Evolutionary conservation across 2,797 vertebrate species (phyloP).

Genomic region (Halcyon leucocephala): DNA sequence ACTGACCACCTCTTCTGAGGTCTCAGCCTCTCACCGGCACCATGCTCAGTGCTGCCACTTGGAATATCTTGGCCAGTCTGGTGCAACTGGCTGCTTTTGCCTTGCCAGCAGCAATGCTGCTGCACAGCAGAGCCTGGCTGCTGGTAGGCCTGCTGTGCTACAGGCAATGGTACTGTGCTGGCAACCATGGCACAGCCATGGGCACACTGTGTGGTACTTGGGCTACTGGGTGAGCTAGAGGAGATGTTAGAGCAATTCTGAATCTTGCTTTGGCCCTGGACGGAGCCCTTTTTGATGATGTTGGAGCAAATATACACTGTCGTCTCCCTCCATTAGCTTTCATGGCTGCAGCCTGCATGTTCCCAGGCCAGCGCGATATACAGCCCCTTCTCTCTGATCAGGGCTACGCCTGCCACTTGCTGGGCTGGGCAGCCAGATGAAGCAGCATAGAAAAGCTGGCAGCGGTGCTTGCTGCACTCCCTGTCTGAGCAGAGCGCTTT

Average conservation of each 20-base stretch:
- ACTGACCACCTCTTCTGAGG: neutral
- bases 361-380: neutral
- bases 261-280: neutral
- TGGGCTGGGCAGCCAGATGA: neutral
- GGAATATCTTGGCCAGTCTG: accelerated
- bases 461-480: neutral
- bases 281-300: neutral
- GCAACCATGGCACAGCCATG: neutral
- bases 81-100: accelerated
- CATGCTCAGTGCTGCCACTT: neutral
- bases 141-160: accelerated
- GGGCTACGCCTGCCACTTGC: neutral
- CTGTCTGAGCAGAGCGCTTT: neutral
- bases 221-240: neutral
- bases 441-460: neutral
- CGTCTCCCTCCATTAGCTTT: neutral
- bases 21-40: neutral
- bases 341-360: accelerated
- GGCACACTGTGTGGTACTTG: accelerated
- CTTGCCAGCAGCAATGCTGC: accelerated
- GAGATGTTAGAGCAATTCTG: neutral
- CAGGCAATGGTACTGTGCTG: accelerated
- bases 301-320: neutral
- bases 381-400: neutral
- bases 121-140: neutral